Percentiles rank a stretch among this genome's conserved stretches.
These are phyloP conservation scores for Oxyura jamaicensis DNA, from an alignment of 2,113 vertebrate species.

Conservation along the genomic window DNA sequence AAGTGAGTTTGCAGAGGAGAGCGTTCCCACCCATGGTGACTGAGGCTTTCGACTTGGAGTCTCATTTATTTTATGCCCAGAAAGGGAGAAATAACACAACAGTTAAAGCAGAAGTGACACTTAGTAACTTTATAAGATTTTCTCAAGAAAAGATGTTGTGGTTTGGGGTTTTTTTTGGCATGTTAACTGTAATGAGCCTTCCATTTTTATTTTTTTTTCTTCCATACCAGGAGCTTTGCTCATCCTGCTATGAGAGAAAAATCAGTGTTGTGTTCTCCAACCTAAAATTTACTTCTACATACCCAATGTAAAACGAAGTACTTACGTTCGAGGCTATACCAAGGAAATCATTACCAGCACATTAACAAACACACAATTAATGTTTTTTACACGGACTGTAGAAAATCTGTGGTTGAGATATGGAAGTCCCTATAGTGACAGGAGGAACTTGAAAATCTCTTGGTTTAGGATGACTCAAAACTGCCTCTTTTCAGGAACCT, in stretches of 20 bases:
- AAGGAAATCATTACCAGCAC: not conserved
- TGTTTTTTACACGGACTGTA: not conserved
- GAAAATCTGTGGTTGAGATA: not conserved
- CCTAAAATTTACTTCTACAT: not conserved
- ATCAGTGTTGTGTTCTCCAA: not conserved
- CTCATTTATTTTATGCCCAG: not conserved
- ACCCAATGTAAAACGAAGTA: not conserved
- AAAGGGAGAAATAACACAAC: not conserved
- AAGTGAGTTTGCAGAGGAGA: not conserved
- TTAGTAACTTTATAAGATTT: not conserved
- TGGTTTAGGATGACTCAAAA: not conserved
- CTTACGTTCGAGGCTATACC: not conserved
- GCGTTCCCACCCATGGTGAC: not conserved
- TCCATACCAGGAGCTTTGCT: not conserved
- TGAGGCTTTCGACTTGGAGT: not conserved
- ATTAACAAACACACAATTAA: not conserved
- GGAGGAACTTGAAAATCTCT: not conserved
- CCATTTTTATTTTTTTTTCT: not conserved
- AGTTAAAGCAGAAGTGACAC: not conserved
- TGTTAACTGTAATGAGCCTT: not conserved
- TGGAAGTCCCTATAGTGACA: not conserved
- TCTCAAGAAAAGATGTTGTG: not conserved
- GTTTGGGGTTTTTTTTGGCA: not conserved
- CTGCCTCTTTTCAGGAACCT: not conserved
- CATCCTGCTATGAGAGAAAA: not conserved